A percentile compares a stretch with the other conserved stretches of the same genome.
phyloP scores from a whole-genome alignment of 2,888 invertebrate genomes.

The Galerucella pusilla region DNA sequence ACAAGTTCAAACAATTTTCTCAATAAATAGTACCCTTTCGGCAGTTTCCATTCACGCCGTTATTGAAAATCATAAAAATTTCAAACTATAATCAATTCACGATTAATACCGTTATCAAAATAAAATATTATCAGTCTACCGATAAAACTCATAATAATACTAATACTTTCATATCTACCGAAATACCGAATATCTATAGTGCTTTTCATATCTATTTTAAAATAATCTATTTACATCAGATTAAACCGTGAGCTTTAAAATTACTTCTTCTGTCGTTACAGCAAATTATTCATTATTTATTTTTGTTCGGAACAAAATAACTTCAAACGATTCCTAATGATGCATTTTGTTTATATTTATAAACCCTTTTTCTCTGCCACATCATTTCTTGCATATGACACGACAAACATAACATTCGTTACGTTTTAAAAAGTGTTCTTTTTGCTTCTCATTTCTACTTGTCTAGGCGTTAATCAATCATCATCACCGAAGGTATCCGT shows the following conservation, averaged over 20 bases:
- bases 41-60: too few species aligned
- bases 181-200: not conserved
- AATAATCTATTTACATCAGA: not conserved
- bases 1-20: too few species aligned
- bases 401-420: conserved; percentile 10
- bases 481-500: conserved; percentile 6
- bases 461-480: conserved; percentile 21
- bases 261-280: not conserved
- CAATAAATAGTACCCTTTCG: too few species aligned
- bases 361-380: not conserved
- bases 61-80: too few species aligned
- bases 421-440: conserved; percentile 18
- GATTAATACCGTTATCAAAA: too few species aligned
- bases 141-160: too few species aligned
- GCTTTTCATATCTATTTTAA: not conserved
- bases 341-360: conserved; percentile 16
- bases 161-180: too few species aligned
- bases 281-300: not conserved
- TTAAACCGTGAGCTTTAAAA: not conserved
- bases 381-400: not conserved
- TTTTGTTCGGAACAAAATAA: not conserved
- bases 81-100: too few species aligned
- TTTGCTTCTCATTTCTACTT: conserved; percentile 10
- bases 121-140: too few species aligned
- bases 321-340: conserved; percentile 15